These are phyloP conservation scores for Leptothorax acervorum DNA, from an alignment of 2,888 invertebrate species.

Conservation along the genomic window DNA sequence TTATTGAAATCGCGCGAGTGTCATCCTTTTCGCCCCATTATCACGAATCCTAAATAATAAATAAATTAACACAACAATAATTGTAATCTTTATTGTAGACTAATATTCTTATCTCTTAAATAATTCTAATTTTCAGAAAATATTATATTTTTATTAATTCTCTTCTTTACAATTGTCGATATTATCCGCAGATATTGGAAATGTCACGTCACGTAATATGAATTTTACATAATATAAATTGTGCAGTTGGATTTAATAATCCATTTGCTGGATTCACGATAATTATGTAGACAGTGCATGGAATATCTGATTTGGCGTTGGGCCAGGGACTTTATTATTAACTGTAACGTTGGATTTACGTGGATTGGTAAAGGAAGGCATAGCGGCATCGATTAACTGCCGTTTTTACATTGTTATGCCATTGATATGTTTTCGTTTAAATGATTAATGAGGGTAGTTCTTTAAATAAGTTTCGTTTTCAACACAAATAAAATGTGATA, in stretches of 20 bases:
- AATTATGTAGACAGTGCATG: conserved; percentile 35
- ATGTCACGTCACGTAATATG: conserved; percentile 31
- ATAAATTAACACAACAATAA: background rate
- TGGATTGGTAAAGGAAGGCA: conserved; percentile 38
- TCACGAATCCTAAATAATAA: too few relatives aligned
- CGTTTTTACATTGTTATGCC: conserved; percentile 32
- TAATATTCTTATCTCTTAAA: background rate
- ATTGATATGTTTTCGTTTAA: conserved; percentile 32
- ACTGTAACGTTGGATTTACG: conserved; percentile 58
- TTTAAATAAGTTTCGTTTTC: conserved; percentile 24
- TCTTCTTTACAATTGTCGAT: conserved; percentile 9
- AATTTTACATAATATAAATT: conserved; percentile 45
- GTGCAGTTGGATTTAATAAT: conserved; percentile 43
- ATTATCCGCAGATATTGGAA: conserved; percentile 39
- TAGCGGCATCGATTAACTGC: conserved; percentile 52
- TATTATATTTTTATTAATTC: conserved; percentile 16
- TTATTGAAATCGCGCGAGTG: too few relatives aligned
- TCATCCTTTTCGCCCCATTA: too few relatives aligned
- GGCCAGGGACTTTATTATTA: conserved; percentile 67
- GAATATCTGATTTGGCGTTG: conserved; percentile 55
- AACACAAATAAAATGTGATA: background rate
- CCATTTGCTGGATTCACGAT: conserved; percentile 28
- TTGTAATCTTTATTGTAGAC: background rate
- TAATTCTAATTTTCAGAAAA: conserved; percentile 17
- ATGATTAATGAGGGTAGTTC: conserved; percentile 17